Conservation (phyloP, 1,140 invertebrate species). For the Drosophila busckii region DNA sequence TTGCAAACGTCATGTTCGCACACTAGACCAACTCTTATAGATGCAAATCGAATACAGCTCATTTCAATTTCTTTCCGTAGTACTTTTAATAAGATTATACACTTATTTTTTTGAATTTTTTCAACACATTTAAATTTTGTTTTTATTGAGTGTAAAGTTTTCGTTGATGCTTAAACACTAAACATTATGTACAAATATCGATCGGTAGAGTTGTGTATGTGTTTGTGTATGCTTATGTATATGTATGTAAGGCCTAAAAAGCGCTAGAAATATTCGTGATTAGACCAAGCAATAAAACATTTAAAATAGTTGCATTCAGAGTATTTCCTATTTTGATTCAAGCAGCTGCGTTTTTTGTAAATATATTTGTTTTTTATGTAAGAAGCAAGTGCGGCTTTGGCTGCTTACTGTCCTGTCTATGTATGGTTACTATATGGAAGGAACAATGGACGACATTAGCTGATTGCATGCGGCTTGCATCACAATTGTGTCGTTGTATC, state of each 20-base stretch:
- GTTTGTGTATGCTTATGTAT: constrained; percentile 11
- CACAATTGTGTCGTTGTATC: constrained; percentile 53
- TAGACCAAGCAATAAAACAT: constrained; percentile 19
- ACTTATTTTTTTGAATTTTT: constrained; percentile 16
- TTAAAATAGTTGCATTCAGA: constrained; percentile 17
- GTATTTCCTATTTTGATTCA: constrained; percentile 15
- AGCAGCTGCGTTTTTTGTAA: constrained; percentile 27
- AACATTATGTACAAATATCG: constrained; percentile 66
- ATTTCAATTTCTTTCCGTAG: no score
- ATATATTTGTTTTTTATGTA: constrained; percentile 26
- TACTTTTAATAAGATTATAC: no score
- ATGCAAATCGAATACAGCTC: no score
- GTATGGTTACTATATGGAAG: constrained; percentile 50
- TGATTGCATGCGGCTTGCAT: constrained; percentile 3
- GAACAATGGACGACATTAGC: constrained; percentile 70
- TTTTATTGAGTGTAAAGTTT: constrained; percentile 35
- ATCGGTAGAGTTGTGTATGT: constrained; percentile 23
- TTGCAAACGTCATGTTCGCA: no score
- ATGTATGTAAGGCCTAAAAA: constrained; percentile 6
- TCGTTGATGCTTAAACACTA: constrained; percentile 56
- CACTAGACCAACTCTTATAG: no score
- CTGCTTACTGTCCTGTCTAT: constrained; percentile 15
- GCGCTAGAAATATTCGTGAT: constrained; percentile 14
- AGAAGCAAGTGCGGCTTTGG: constrained; percentile 57
- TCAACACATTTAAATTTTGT: no score